Conservation (phyloP, 2,113 vertebrate genomes). For the Chroicocephalus ridibundus region DNA sequence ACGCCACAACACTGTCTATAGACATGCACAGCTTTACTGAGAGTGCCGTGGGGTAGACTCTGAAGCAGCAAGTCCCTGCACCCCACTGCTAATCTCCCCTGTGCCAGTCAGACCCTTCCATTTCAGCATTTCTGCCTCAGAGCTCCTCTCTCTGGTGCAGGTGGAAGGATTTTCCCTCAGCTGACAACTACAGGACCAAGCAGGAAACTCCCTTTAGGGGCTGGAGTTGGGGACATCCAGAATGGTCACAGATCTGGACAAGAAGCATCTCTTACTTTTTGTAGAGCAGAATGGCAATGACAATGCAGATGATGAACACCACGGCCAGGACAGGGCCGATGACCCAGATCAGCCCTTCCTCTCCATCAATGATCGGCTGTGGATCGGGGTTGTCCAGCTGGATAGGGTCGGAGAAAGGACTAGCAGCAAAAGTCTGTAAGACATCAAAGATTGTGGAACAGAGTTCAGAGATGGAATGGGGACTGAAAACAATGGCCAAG, state of each 20-base stretch:
- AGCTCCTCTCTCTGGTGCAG: neutral
- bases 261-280: slow-evolving; percentile 88
- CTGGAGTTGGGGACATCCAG: neutral
- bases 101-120: neutral
- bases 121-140: neutral
- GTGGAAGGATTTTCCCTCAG: neutral
- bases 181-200: neutral
- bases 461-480: neutral
- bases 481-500: neutral
- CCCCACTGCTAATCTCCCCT: neutral
- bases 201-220: neutral
- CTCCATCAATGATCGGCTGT: slow-evolving; percentile 85
- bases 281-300: slow-evolving; percentile 96
- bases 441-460: neutral
- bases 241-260: neutral
- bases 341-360: slow-evolving; percentile 99
- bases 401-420: slow-evolving; percentile 91
- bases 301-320: slow-evolving; percentile 98
- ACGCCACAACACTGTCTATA: neutral
- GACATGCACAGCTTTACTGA: neutral
- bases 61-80: neutral
- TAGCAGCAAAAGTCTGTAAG: slow-evolving; percentile 87
- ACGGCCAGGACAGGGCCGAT: slow-evolving; percentile 95
- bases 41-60: neutral
- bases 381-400: slow-evolving; percentile 84